A percentile compares a stretch with the other conserved stretches of the same genome.
Evolutionary conservation across 2,113 vertebrate species (phyloP).

Genomic region (Cervus canadensis): DNA sequence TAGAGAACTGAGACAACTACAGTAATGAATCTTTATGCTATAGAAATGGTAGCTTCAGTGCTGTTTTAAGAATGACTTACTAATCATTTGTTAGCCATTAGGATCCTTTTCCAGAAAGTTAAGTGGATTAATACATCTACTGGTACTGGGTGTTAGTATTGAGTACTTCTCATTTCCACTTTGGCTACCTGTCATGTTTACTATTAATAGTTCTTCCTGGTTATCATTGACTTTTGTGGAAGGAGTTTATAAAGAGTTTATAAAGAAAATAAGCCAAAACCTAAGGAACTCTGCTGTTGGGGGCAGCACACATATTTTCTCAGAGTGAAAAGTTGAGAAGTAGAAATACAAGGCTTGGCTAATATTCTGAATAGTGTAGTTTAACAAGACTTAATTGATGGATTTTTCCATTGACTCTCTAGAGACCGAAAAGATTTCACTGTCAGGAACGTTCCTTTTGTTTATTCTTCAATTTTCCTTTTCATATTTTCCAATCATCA

Average conservation of each 20-base stretch:
- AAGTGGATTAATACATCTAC: not conserved
- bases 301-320: not conserved
- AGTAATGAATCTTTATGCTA: not conserved
- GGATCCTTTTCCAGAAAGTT: not conserved
- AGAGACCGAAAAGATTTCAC: not conserved
- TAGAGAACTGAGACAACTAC: not conserved
- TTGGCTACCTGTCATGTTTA: not conserved
- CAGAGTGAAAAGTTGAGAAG: not conserved
- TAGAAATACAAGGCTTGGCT: not conserved
- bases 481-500: constrained; percentile 28
- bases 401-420: constrained; percentile 26
- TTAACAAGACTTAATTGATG: constrained; percentile 23
- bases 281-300: not conserved
- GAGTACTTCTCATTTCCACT: not conserved
- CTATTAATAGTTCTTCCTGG: not conserved
- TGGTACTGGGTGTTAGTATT: not conserved
- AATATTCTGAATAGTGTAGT: not conserved
- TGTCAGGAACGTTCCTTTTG: constrained; percentile 11
- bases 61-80: not conserved
- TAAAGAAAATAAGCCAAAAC: not conserved
- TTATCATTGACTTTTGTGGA: not conserved
- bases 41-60: not conserved
- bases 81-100: not conserved
- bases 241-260: not conserved
- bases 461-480: constrained; percentile 57